A percentile compares a stretch with the other conserved stretches of the same genome.
These are phyloP conservation scores for Cheilosia grossa DNA, from an alignment of 2,888 invertebrate species.

Conservation along the genomic window DNA sequence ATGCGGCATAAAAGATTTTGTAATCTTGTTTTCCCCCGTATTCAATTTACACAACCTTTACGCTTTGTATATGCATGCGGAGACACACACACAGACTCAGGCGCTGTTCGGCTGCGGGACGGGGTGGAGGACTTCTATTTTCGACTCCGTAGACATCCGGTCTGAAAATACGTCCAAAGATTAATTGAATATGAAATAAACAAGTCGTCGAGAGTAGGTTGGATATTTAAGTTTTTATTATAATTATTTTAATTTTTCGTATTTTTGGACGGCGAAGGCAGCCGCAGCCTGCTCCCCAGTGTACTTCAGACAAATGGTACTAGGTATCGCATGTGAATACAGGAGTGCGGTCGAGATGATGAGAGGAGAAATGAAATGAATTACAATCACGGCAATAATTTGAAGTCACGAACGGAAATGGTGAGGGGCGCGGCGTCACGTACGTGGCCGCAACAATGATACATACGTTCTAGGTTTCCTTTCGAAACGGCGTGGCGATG, in stretches of 20 bases:
- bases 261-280: slow-evolving; percentile 51
- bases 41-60: slow-evolving; percentile 61
- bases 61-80: neutral
- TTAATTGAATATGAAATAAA: slow-evolving; percentile 75
- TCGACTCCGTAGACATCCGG: slow-evolving; percentile 76
- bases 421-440: slow-evolving; percentile 62
- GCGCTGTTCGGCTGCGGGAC: neutral
- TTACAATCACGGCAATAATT: slow-evolving; percentile 67
- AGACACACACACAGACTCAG: neutral
- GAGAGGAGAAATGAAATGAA: slow-evolving; percentile 66
- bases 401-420: slow-evolving; percentile 71
- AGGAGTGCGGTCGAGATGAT: slow-evolving; percentile 9
- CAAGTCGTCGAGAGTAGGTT: slow-evolving; percentile 75
- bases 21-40: slow-evolving; percentile 52
- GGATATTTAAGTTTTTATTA: slow-evolving; percentile 71
- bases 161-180: slow-evolving; percentile 76
- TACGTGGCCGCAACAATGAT: slow-evolving; percentile 53
- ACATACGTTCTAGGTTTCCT: slow-evolving; percentile 46
- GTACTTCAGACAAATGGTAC: slow-evolving; percentile 34
- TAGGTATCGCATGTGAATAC: neutral
- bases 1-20: slow-evolving; percentile 42
- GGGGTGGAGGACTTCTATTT: slow-evolving; percentile 72
- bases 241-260: slow-evolving; percentile 62
- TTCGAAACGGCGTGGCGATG: slow-evolving; percentile 11
- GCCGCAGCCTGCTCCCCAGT: neutral